Conservation (phyloP, 2,113 vertebrate species). For the Gulo gulo region DNA sequence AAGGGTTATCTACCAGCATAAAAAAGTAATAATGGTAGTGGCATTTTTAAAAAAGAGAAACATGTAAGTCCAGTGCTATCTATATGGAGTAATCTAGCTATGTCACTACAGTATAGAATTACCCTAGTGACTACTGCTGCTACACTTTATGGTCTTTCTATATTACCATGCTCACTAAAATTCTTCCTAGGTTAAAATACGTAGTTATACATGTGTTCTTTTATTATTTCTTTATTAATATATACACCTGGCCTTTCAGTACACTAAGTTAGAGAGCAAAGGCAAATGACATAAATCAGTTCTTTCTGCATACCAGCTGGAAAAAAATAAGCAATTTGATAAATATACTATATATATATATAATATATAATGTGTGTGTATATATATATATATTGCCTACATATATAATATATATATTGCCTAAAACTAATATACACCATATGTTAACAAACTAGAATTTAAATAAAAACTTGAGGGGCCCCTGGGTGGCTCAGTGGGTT, state of each 20-base stretch:
- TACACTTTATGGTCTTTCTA: neutral
- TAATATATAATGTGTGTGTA: too few relatives aligned
- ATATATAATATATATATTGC: neutral
- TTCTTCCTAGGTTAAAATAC: neutral
- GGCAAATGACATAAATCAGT: neutral
- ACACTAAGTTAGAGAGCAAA: constrained; percentile 16
- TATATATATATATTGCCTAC: too few relatives aligned
- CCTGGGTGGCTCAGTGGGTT: too few relatives aligned
- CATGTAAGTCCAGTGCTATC: neutral
- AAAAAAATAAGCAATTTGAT: neutral
- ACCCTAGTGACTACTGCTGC: neutral
- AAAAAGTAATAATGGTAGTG: neutral
- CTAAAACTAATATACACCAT: neutral
- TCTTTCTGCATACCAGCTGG: neutral
- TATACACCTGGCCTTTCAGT: neutral
- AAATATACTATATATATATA: neutral
- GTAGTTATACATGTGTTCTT: neutral
- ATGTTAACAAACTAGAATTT: neutral
- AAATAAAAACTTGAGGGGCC: too few relatives aligned
- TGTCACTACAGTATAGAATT: neutral
- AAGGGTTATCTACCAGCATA: neutral
- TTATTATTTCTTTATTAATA: constrained; percentile 22
- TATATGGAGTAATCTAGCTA: neutral
- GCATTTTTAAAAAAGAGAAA: constrained; percentile 5
- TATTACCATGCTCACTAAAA: neutral